phyloP scores from a whole-genome alignment of 2,113 vertebrate species.

The Todiramphus chloris region DNA sequence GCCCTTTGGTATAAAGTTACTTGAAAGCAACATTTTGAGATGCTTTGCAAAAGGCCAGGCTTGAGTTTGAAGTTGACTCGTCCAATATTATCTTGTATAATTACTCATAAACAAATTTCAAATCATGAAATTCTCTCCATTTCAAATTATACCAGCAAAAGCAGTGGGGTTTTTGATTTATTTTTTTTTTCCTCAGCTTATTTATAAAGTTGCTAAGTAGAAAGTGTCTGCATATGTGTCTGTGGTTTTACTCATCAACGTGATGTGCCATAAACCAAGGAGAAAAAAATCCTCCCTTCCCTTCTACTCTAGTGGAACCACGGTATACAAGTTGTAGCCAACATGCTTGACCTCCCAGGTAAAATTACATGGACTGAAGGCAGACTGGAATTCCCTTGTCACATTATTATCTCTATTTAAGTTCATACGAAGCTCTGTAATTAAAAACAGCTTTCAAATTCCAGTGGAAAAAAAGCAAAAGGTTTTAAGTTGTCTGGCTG shows the following conservation, averaged over 20 bases:
- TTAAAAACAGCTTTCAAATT: neutral
- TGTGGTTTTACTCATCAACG: neutral
- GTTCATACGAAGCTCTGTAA: neutral
- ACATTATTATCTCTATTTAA: neutral
- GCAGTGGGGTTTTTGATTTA: accelerated
- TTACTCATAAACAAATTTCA: neutral
- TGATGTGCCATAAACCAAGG: neutral
- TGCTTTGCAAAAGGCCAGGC: neutral
- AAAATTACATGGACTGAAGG: neutral
- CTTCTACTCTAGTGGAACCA: neutral
- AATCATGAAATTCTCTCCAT: neutral
- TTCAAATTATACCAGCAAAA: neutral
- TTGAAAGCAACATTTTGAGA: neutral
- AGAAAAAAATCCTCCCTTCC: neutral
- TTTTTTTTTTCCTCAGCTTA: neutral
- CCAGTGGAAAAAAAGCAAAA: neutral
- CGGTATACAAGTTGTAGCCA: neutral
- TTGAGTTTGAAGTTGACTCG: neutral
- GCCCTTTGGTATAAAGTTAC: neutral
- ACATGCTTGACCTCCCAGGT: neutral
- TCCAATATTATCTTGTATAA: neutral
- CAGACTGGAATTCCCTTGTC: neutral
- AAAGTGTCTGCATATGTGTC: accelerated
- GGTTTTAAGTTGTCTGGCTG: neutral
- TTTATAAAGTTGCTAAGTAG: neutral